Base-by-base conservation (phyloP, 2,888 invertebrate genomes). In the Cynaeus angustus region DNA sequence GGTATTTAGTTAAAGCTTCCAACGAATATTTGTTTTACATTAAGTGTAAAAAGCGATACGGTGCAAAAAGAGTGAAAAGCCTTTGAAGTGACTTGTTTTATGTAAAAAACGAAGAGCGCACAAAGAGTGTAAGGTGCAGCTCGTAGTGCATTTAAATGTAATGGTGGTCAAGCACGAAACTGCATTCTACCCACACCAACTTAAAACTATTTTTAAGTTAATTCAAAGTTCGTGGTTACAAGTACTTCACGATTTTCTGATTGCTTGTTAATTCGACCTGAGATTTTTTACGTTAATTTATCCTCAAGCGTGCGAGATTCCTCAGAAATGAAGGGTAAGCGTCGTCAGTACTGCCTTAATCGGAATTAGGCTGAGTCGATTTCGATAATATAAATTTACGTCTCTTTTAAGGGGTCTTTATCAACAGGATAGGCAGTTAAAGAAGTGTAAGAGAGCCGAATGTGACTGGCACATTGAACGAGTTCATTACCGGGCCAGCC, bases 391-490 rank as follows among this genome's bases (percentile, higher is more conserved):
- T 75, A 75, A 75, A 75, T 75, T 72, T 74, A 74, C 74, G 73
- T 75, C 72, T 67, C 62, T 67, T 74, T 75, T 74, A 74, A 72
- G 70, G 70, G 68, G 74, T 62, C 73, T 75, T 73, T 75, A 74
- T 75, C 75, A 74, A 73, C 72, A 71, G 71, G 72, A 73, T 71
- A 75, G 73, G 75, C 68, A 73, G 74, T 73, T 73, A 72, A 73
- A 74, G 74, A 72, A 75, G 71, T 74, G 74, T 73, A 74, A 73
- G 74, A 68, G 74, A 72, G 65, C 66, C 62, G 75, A 75, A 74
- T 75, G 75, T 75, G 75, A 75, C 74, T 74, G 75, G 75, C 75
- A 75, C 73, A 61, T 74, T 69, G 74, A 75, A 67, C 72, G 71
- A 72, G 72, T 73, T 75, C 74, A 75, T 75, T 75, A 75, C 73